Percentiles rank a stretch among this genome's conserved stretches.
Evolutionary conservation across 2,797 vertebrate species (phyloP).

Genomic region (Lutjanus campechanus): DNA sequence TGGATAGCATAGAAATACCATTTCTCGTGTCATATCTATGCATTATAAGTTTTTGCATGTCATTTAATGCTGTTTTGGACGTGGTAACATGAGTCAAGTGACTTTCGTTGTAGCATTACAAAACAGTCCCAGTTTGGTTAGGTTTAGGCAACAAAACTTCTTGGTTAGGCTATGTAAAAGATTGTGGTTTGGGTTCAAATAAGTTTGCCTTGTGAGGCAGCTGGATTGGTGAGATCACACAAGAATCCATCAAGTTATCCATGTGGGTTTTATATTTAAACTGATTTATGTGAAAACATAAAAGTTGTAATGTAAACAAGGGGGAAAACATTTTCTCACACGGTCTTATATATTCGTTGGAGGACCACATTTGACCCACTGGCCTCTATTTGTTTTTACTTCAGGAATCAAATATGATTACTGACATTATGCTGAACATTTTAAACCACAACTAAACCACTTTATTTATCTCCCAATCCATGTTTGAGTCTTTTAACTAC

Average conservation of each 20-base stretch:
- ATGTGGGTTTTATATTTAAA: background rate
- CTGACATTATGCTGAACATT: background rate
- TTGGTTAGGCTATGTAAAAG: no score
- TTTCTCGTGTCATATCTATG: no score
- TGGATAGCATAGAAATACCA: no score
- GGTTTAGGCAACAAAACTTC: no score
- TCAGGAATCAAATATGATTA: background rate
- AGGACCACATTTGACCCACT: background rate
- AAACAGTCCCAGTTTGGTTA: no score
- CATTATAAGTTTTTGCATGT: no score
- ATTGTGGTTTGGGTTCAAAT: no score
- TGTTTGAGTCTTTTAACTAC: background rate
- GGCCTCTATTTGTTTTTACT: background rate
- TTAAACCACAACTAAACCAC: background rate
- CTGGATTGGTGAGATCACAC: background rate
- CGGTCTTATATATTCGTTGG: background rate
- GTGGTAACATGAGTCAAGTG: no score
- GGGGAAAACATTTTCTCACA: background rate
- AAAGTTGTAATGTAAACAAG: background rate
- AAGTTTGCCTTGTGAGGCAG: no score
- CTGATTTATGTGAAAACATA: background rate
- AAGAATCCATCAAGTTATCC: background rate
- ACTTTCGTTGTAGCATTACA: no score
- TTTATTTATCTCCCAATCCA: background rate
- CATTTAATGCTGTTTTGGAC: no score